Base-by-base conservation (phyloP, 1,140 invertebrate genomes). In the Hylyphantes graminicola region DNA sequence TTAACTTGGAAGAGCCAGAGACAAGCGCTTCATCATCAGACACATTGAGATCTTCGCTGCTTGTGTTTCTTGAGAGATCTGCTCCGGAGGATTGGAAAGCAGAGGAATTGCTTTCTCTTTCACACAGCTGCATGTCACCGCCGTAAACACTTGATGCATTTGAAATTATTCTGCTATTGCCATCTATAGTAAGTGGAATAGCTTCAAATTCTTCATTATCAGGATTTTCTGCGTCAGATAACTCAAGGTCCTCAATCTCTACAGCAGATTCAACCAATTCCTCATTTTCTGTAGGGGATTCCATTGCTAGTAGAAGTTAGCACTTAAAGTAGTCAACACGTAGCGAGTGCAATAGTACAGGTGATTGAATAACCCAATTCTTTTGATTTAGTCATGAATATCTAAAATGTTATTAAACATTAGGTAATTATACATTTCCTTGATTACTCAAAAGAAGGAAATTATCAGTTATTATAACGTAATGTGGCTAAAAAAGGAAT, bases 41-140 rank as follows among this genome's bases (percentile, higher is more conserved):
- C 13, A 85, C 8, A n/a, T 68, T 48, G 13, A 85, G n/a, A 12
- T 85, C 82, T 77, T 85, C 82, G 61, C 15, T 21, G 17, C 35
- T 68, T 12, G 57, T 61, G n/a, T 70, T 12, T 21, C 17, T 54
- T 53, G 7, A 17, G 7, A n/a, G 8, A 35, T 82, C 65, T 51
- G 57, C 6, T 2, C 48, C 53, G 13, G 7, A 55, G 10, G 50
- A n/a, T 17, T 70, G 17, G 7, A 74, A 83, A 67, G 8, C 15
- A 68, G 64, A 55, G 15, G 7, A 17, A 55, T 63, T 65, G 8
- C 55, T 74, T 35, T 73, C 53, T 12, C 48, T 64, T 5, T 73
- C 51, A 35, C 15, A 57, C 7, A 70, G 70, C 19, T 50, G 51
- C 1, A 50, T 51, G 48, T 76, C 65, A 61, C 72, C 50, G 54